These are phyloP conservation scores for Ligdia adustata DNA, from an alignment of 2,888 invertebrate genomes.

Conservation along the genomic window DNA sequence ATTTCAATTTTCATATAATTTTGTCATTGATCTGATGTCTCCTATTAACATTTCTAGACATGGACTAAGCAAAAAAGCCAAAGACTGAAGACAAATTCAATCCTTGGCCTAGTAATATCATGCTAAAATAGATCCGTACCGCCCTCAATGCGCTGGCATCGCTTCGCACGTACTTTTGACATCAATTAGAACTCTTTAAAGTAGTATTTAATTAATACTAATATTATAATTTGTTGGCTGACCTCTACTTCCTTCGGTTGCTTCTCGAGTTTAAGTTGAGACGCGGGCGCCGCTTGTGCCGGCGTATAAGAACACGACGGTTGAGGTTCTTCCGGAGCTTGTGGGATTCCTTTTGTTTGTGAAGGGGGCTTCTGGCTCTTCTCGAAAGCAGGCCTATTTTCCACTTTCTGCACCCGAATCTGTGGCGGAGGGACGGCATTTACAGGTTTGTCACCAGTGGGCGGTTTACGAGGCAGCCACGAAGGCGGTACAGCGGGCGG, in stretches of 20 bases:
- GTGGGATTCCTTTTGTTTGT: slow-evolving; percentile 47
- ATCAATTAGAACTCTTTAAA: slow-evolving; percentile 32
- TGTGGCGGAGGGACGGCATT: slow-evolving; percentile 52
- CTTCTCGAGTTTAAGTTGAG: slow-evolving; percentile 68
- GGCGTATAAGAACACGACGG: slow-evolving; percentile 72
- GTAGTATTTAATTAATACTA: slow-evolving; percentile 19
- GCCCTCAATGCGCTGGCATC: slow-evolving; percentile 67
- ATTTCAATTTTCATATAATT: too few relatives aligned
- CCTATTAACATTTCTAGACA: slow-evolving; percentile 9
- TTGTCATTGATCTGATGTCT: too few relatives aligned
- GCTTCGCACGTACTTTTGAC: slow-evolving; percentile 52
- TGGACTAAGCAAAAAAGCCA: slow-evolving; percentile 16
- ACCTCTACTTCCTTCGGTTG: slow-evolving; percentile 79
- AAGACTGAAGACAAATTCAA: slow-evolving; percentile 50
- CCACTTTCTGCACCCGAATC: slow-evolving; percentile 63
- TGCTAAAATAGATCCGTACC: slow-evolving; percentile 76
- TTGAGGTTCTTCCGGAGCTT: slow-evolving; percentile 53
- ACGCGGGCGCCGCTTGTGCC: slow-evolving; percentile 44
- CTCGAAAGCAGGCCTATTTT: slow-evolving; percentile 48
- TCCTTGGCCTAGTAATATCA: slow-evolving; percentile 78
- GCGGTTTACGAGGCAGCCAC: slow-evolving; percentile 61
- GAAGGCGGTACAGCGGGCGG: slow-evolving; percentile 75
- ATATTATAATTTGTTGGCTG: slow-evolving; percentile 50
- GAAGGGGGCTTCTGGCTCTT: slow-evolving; percentile 51
- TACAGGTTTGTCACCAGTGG: slow-evolving; percentile 43